Conservation (phyloP, 2,113 vertebrate genomes). For the Holacanthus passer region DNA sequence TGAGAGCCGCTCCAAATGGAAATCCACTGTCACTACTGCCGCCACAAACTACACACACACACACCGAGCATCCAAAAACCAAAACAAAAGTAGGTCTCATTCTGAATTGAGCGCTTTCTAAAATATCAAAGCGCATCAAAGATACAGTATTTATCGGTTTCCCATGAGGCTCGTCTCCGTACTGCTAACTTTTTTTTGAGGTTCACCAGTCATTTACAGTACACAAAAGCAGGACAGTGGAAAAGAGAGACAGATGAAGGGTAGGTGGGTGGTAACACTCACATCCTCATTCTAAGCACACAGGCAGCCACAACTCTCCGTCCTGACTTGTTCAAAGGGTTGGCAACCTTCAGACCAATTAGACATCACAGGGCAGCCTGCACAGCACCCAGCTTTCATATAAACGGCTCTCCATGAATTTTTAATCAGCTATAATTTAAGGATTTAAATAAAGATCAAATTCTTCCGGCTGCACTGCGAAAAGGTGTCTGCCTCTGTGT, state of each 20-base stretch:
- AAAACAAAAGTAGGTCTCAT: slow-evolving; percentile 53
- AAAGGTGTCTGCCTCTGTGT: slow-evolving; percentile 65
- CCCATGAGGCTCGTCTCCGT: neutral
- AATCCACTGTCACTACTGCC: slow-evolving; percentile 47
- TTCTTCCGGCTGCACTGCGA: slow-evolving; percentile 79
- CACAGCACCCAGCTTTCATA: slow-evolving; percentile 78
- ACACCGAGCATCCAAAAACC: slow-evolving; percentile 21
- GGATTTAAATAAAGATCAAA: slow-evolving; percentile 86
- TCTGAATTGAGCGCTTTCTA: slow-evolving; percentile 26
- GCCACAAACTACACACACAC: slow-evolving; percentile 32
- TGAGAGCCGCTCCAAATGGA: slow-evolving; percentile 48
- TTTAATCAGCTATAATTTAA: slow-evolving; percentile 87
- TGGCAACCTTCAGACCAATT: slow-evolving; percentile 85
- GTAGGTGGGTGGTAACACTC: slow-evolving; percentile 76
- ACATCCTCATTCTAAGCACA: slow-evolving; percentile 79
- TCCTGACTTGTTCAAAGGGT: slow-evolving; percentile 84
- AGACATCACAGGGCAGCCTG: slow-evolving; percentile 83
- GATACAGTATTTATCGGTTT: slow-evolving; percentile 8
- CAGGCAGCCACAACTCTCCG: slow-evolving; percentile 70
- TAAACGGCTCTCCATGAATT: slow-evolving; percentile 82
- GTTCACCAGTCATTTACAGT: slow-evolving; percentile 33
- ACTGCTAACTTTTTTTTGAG: slow-evolving; percentile 16
- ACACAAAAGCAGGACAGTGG: slow-evolving; percentile 37
- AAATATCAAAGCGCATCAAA: slow-evolving; percentile 20
- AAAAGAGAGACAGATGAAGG: slow-evolving; percentile 40